A percentile compares a stretch with the other conserved stretches of the same genome.
These are phyloP conservation scores for Clamator glandarius DNA, from an alignment of 2,797 vertebrate genomes.

Conservation along the genomic window DNA sequence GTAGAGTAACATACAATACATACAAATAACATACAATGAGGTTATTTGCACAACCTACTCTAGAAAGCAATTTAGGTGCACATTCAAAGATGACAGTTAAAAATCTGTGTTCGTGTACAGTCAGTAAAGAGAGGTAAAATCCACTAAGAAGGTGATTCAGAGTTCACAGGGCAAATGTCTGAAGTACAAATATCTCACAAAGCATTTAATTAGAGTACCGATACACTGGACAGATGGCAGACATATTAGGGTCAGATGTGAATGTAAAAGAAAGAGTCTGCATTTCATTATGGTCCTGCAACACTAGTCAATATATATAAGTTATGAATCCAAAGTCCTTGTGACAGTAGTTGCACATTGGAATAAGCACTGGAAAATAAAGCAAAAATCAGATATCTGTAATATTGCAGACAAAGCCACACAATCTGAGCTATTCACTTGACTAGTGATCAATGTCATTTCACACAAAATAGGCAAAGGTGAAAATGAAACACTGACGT, in stretches of 20 bases:
- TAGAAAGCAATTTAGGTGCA: background rate
- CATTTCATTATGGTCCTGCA: background rate
- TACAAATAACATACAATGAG: background rate
- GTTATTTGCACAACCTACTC: background rate
- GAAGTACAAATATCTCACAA: background rate
- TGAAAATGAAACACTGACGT: constrained; percentile 35
- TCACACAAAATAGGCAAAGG: constrained; percentile 29
- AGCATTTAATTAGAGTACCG: background rate
- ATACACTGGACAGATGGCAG: background rate
- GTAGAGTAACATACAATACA: background rate
- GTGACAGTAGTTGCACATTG: background rate
- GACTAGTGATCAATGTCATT: background rate
- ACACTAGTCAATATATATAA: background rate
- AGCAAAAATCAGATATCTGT: background rate
- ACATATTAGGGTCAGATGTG: background rate
- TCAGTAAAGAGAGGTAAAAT: background rate
- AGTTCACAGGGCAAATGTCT: background rate
- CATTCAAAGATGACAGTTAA: background rate
- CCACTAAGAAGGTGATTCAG: background rate
- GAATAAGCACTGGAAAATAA: background rate
- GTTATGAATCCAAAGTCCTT: background rate
- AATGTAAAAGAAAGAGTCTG: background rate
- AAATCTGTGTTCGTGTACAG: background rate
- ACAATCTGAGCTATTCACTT: background rate
- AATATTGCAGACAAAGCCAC: background rate